A percentile compares a stretch with the other conserved stretches of the same genome.
These are phyloP conservation scores for Enteromius trimaculatus DNA, from an alignment of 2,797 vertebrate genomes.

Conservation along the genomic window DNA sequence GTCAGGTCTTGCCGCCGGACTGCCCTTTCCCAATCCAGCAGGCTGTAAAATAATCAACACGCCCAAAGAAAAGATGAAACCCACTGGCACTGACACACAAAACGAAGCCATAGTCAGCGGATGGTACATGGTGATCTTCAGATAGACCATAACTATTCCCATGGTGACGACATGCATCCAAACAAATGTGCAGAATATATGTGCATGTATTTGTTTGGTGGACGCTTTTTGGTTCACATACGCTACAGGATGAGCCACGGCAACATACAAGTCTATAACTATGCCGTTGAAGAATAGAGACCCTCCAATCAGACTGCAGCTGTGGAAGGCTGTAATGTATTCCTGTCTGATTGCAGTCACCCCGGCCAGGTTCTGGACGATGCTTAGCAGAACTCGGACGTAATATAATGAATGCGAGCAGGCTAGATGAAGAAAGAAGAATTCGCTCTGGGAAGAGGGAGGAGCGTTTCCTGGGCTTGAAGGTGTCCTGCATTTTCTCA, in stretches of 20 bases:
- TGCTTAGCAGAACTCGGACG: slow-evolving; percentile 7
- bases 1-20: background rate
- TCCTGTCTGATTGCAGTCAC: background rate
- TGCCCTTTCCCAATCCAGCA: background rate
- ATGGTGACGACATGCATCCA: slow-evolving; percentile 40
- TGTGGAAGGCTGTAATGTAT: background rate
- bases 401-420: background rate
- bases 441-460: background rate
- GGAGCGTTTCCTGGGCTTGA: background rate
- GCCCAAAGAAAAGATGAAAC: background rate
- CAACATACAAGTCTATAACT: slow-evolving; percentile 44
- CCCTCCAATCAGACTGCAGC: slow-evolving; percentile 8
- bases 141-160: background rate
- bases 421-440: slow-evolving; percentile 4
- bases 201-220: slow-evolving; percentile 1
- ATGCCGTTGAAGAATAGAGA: slow-evolving; percentile 34
- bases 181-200: background rate
- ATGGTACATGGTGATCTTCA: background rate
- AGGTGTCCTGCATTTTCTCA: background rate
- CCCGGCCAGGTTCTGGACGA: background rate
- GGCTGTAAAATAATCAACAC: slow-evolving; percentile 25
- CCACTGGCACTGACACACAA: background rate
- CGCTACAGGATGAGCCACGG: slow-evolving; percentile 50
- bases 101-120: background rate
- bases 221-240: slow-evolving; percentile 32